Evolutionary conservation across 2,113 vertebrate species (phyloP).

Genomic region (Enhydra lutris): DNA sequence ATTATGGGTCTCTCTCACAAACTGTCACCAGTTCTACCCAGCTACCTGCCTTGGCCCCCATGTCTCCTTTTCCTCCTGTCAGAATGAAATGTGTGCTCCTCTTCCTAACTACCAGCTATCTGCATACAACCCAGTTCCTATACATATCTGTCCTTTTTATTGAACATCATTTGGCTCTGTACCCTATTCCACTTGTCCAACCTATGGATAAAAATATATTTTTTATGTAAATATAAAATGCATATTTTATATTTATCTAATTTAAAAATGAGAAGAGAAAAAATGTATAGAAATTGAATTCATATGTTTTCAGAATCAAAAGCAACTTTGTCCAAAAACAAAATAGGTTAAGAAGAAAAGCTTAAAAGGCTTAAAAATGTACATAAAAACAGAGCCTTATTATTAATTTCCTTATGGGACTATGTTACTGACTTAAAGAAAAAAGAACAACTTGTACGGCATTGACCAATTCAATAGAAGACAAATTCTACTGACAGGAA

Average conservation of each 20-base stretch:
- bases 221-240: neutral
- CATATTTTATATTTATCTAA: neutral
- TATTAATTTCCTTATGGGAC: neutral
- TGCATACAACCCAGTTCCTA: no score
- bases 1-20: accelerated
- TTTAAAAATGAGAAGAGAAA: neutral
- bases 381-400: neutral
- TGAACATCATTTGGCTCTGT: neutral
- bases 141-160: neutral
- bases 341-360: neutral
- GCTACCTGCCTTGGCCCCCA: accelerated
- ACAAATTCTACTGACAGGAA: neutral
- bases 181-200: neutral
- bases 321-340: neutral
- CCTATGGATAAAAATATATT: neutral
- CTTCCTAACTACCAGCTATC: no score
- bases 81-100: neutral
- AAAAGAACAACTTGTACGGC: neutral
- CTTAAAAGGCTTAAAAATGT: neutral
- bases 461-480: neutral
- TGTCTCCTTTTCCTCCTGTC: neutral
- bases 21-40: no score
- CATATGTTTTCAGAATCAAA: neutral
- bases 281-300: neutral
- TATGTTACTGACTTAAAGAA: neutral